These are phyloP conservation scores for Tetrax tetrax DNA, from an alignment of 2,113 vertebrate species.

Conservation along the genomic window DNA sequence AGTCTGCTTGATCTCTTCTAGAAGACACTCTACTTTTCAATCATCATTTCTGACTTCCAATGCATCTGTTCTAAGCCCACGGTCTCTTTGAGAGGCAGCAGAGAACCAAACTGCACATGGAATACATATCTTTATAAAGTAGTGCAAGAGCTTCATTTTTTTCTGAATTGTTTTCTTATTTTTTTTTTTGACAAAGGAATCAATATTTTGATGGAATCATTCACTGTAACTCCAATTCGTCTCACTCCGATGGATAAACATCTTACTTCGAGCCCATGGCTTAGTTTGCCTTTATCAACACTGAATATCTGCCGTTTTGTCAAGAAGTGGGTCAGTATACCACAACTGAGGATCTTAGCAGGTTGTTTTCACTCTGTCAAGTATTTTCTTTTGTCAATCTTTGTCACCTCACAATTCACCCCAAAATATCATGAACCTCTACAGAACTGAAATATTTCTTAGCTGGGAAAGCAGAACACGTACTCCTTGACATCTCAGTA, in stretches of 20 bases:
- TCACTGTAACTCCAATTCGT: background rate
- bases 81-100: background rate
- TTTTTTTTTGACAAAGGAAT: background rate
- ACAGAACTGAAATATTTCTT: background rate
- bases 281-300: background rate
- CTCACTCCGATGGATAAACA: fast-evolving
- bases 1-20: background rate
- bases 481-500: background rate
- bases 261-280: background rate
- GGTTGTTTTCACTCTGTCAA: background rate
- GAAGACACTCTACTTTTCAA: background rate
- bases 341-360: background rate
- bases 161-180: background rate
- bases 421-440: background rate
- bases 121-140: background rate
- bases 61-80: background rate
- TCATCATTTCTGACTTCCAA: background rate
- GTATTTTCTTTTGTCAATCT: background rate
- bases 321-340: background rate
- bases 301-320: background rate
- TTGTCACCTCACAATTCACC: background rate
- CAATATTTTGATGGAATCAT: background rate
- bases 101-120: background rate
- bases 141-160: background rate
- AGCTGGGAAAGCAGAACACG: background rate